These are phyloP conservation scores for Masticophis lateralis DNA, from an alignment of 2,797 vertebrate species.

Conservation along the genomic window DNA sequence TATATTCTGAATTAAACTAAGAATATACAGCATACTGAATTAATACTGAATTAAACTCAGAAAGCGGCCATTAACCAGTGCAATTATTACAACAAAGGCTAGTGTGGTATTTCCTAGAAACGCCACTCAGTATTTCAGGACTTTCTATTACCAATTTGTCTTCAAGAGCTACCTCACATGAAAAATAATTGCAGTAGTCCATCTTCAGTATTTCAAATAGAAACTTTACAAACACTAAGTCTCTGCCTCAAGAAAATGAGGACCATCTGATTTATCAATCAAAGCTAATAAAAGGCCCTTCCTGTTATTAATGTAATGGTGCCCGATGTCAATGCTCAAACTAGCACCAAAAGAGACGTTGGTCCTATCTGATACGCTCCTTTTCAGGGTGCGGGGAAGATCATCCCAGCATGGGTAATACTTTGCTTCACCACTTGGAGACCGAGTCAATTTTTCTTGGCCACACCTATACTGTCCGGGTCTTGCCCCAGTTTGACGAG, in stretches of 20 bases:
- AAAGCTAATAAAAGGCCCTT: neutral
- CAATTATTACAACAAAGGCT: neutral
- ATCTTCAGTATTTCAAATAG: neutral
- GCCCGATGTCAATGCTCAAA: neutral
- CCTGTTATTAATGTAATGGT: neutral
- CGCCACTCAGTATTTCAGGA: neutral
- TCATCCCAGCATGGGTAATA: too few relatives aligned
- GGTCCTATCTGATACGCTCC: too few relatives aligned
- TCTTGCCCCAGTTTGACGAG: too few relatives aligned
- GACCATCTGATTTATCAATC: neutral
- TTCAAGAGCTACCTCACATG: neutral
- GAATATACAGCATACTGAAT: too few relatives aligned
- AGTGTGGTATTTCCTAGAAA: too few relatives aligned
- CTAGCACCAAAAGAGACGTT: neutral
- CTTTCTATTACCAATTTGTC: neutral
- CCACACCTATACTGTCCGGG: too few relatives aligned
- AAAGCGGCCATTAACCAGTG: neutral
- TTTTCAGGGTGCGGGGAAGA: too few relatives aligned
- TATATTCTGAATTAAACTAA: neutral
- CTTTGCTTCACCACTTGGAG: too few relatives aligned
- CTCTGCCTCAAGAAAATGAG: neutral
- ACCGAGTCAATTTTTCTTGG: too few relatives aligned
- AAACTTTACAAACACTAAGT: neutral
- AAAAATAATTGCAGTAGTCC: neutral
- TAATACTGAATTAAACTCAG: neutral